Evolutionary conservation across 1,140 invertebrate genomes (phyloP).

Genomic region (Drosophila leontia): DNA sequence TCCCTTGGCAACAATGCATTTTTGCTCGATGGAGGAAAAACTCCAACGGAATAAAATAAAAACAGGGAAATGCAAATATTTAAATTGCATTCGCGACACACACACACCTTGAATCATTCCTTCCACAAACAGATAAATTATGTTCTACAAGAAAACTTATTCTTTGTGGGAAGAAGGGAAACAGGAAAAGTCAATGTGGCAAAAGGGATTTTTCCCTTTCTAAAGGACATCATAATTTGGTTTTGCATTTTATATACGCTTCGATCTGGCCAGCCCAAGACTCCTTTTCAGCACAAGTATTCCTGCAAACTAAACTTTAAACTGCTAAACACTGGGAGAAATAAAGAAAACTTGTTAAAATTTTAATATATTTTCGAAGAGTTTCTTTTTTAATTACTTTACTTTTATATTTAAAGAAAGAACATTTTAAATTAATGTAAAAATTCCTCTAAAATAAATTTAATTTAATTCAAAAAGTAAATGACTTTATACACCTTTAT

Average conservation of each 20-base stretch:
- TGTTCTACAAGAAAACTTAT: constrained; percentile 68
- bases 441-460: too few species aligned
- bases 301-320: constrained; percentile 5
- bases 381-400: too few species aligned
- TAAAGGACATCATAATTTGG: constrained; percentile 17
- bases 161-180: background rate
- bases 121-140: constrained; percentile 82
- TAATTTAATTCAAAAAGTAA: too few species aligned
- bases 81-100: constrained; percentile 78
- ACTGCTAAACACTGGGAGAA: background rate
- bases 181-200: background rate
- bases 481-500: background rate
- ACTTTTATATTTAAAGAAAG: too few species aligned
- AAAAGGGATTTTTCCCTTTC: constrained; percentile 9
- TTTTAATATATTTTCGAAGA: too few species aligned
- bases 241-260: constrained; percentile 14
- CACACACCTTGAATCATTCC: constrained; percentile 74
- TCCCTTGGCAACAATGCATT: constrained; percentile 26
- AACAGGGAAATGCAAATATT: constrained; percentile 75
- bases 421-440: too few species aligned
- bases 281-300: background rate
- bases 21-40: constrained; percentile 48
- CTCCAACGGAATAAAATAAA: constrained; percentile 36
- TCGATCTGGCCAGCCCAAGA: constrained; percentile 2
- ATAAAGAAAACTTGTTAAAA: too few species aligned